A percentile compares a stretch with the other conserved stretches of the same genome.
Conservation (phyloP, 2,113 vertebrate species). For the Misgurnus mizolepis region DNA sequence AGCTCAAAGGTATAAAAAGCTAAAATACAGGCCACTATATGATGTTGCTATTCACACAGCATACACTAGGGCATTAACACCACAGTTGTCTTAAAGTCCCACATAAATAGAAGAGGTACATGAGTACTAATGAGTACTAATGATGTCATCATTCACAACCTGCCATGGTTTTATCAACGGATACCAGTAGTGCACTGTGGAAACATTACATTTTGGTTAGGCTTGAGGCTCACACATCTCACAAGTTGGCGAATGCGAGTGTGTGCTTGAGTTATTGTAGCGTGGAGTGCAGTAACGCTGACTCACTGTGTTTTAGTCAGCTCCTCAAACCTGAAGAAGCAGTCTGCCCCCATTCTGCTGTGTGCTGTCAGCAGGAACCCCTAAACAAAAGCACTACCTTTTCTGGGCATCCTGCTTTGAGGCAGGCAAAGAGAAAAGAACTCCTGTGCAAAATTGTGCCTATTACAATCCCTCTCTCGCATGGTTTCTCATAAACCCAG, state of each 20-base stretch:
- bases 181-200: background rate
- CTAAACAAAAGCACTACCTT: constrained; percentile 21
- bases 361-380: constrained; percentile 4
- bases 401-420: background rate
- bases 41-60: too few species aligned
- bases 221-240: background rate
- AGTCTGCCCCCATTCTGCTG: constrained; percentile 1
- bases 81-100: background rate
- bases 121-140: background rate
- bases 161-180: background rate
- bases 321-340: background rate
- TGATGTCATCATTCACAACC: too few species aligned
- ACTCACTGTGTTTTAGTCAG: background rate
- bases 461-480: constrained; percentile 39
- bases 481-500: background rate
- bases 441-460: constrained; percentile 35
- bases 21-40: too few species aligned
- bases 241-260: background rate
- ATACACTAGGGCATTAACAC: too few species aligned
- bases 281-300: background rate
- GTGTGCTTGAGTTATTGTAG: constrained; percentile 1
- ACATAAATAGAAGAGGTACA: background rate
- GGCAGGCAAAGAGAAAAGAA: constrained; percentile 29
- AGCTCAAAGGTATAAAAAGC: too few species aligned
- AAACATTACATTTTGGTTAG: background rate